These are phyloP conservation scores for Petaurus breviceps DNA, from an alignment of 2,113 vertebrate species.

Conservation along the genomic window DNA sequence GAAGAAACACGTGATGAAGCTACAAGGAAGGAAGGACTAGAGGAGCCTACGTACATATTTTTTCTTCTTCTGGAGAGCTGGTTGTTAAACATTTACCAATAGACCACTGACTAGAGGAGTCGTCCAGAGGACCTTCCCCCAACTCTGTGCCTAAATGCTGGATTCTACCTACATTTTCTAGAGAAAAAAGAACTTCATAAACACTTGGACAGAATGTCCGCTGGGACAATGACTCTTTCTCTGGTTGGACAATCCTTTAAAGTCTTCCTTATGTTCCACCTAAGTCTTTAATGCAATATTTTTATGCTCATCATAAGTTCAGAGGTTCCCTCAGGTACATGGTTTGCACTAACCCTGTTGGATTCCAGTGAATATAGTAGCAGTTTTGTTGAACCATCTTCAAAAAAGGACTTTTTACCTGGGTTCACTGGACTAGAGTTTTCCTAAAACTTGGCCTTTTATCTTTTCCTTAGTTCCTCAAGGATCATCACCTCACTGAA, in stretches of 20 bases:
- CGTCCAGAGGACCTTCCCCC: neutral
- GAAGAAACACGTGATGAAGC: neutral
- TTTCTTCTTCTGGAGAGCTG: neutral
- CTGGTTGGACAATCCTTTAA: constrained; percentile 65
- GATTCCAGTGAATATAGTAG: constrained; percentile 60
- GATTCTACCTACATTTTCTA: neutral
- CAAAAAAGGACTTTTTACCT: constrained; percentile 67
- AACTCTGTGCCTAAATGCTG: neutral
- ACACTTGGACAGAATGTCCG: constrained; percentile 43
- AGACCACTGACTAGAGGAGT: neutral
- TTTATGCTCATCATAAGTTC: constrained; percentile 45
- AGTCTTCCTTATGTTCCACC: constrained; percentile 69
- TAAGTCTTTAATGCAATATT: constrained; percentile 60
- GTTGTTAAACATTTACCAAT: neutral
- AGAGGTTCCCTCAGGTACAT: constrained; percentile 64
- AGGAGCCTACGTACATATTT: neutral
- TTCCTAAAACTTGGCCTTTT: constrained; percentile 69
- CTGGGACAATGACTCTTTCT: constrained; percentile 62
- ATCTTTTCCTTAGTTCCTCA: constrained; percentile 56
- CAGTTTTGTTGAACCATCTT: constrained; percentile 59
- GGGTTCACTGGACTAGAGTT: constrained; percentile 49
- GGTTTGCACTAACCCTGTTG: constrained; percentile 33
- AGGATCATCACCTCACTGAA: constrained; percentile 56
- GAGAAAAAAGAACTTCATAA: constrained; percentile 47
- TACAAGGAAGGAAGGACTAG: neutral